A percentile compares a stretch with the other conserved stretches of the same genome.
These are phyloP conservation scores for Calephelis virginiensis DNA, from an alignment of 1,140 invertebrate species.

Conservation along the genomic window DNA sequence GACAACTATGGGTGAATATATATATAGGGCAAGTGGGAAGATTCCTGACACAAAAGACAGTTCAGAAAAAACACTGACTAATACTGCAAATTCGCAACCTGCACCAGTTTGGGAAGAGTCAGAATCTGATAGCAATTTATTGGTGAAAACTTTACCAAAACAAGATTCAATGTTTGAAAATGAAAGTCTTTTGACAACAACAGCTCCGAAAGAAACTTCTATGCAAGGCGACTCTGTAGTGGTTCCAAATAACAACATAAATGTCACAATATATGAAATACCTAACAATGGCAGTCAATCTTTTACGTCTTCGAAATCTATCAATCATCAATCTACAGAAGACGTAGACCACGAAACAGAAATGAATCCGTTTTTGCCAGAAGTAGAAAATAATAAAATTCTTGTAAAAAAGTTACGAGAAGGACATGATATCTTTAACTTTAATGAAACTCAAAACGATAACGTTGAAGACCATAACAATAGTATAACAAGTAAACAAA, in stretches of 20 bases:
- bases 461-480: slow-evolving; percentile 52
- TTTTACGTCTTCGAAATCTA: slow-evolving; percentile 35
- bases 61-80: slow-evolving; percentile 24
- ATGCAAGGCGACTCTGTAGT: slow-evolving; percentile 9
- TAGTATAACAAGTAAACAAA: slow-evolving; percentile 23
- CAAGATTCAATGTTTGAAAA: slow-evolving; percentile 18
- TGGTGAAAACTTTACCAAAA: slow-evolving; percentile 32
- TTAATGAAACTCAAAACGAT: slow-evolving; percentile 72
- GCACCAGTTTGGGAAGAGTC: slow-evolving; percentile 67
- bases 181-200: slow-evolving; percentile 16
- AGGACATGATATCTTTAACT: slow-evolving; percentile 63
- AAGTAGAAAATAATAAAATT: slow-evolving; percentile 80
- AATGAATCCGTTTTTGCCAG: slow-evolving; percentile 83
- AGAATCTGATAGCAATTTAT: slow-evolving; percentile 41
- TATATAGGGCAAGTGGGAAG: slow-evolving; percentile 43
- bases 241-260: slow-evolving; percentile 39
- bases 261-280: slow-evolving; percentile 67
- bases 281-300: slow-evolving; percentile 49
- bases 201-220: slow-evolving; percentile 18
- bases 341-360: slow-evolving; percentile 71
- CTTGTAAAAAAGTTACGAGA: slow-evolving; percentile 78
- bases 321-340: slow-evolving; percentile 46
- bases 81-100: slow-evolving; percentile 31
- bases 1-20: slow-evolving; percentile 55
- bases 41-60: slow-evolving; percentile 22